Base-by-base conservation (phyloP, 2,888 invertebrate species). In the Eulithis testata region DNA sequence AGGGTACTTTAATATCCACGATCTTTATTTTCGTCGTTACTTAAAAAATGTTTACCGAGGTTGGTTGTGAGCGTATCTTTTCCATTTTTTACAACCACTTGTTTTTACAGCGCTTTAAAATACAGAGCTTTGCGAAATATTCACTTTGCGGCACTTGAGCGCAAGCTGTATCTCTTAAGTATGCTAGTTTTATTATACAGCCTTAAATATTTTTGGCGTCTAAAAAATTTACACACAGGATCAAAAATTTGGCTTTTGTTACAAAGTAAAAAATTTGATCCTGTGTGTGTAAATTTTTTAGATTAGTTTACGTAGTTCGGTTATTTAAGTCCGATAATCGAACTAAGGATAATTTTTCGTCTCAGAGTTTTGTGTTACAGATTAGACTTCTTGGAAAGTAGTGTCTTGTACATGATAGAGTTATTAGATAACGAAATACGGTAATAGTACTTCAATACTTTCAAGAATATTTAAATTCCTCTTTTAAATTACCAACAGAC, bases 81-180 rank as follows among this genome's bases (percentile, higher is more conserved):
- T 49, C 61, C 59, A 62, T 51, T 62, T 59, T 61, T 62, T 59
- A 62, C 11, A 54, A 14, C 50, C 66, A 62, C 66, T 66, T 62
- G 54, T 62, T 62, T 66, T 66, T 44, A 62, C 37, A n/a, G 11
- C 36, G 51, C 54, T 55, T 40, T 59, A 62, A 66, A 55, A 54
- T 37, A 53, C 43, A 31, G 57, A 62, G 58, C 43, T 66, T 31
- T 12, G 53, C 65, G 51, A 53, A 64, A 62, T 62, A 66, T 66
- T 66, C 59, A 62, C 54, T 62, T 62, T 50, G 47, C 27, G 51
- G 37, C 36, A 45, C 57, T 60, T 65, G 11, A 4, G 8, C 47
- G 60, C 65, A 61, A 57, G 21, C 31, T 59, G 43, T 52, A 63
- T 47, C 58, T 8, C 8, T 49, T 49, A 49, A 49, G 49, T 21